These are phyloP conservation scores for Asbolus verrucosus DNA, from an alignment of 1,140 invertebrate genomes.

Conservation along the genomic window DNA sequence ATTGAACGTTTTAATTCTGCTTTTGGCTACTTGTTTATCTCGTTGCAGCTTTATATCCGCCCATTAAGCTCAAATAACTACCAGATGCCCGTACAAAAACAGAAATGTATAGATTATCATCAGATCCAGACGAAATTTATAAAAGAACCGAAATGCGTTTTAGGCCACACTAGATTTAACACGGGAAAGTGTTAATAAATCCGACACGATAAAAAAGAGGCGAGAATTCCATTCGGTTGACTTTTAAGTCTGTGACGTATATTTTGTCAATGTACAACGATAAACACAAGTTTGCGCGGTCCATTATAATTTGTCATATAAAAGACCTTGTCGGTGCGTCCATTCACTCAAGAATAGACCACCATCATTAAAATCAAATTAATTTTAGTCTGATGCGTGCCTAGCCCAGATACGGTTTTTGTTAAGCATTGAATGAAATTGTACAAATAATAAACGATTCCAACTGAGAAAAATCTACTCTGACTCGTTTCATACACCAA, in stretches of 20 bases:
- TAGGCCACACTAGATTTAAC: slow-evolving; percentile 30
- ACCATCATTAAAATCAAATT: slow-evolving; percentile 8
- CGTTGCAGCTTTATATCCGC: slow-evolving; percentile 12
- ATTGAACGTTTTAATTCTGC: slow-evolving; percentile 27
- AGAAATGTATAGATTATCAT: slow-evolving; percentile 38
- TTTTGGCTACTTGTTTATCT: slow-evolving; percentile 33
- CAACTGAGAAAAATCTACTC: too few relatives aligned
- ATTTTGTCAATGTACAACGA: slow-evolving; percentile 3
- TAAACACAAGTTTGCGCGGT: slow-evolving; percentile 3
- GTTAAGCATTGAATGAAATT: too few relatives aligned
- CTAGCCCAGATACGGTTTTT: too few relatives aligned
- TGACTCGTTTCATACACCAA: too few relatives aligned
- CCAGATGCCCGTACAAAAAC: slow-evolving; percentile 35
- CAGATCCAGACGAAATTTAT: slow-evolving; percentile 36
- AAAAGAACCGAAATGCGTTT: slow-evolving; percentile 25
- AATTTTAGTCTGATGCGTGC: slow-evolving; percentile 17
- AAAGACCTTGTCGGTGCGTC: neutral
- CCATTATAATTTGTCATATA: neutral
- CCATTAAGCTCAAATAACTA: slow-evolving; percentile 39
- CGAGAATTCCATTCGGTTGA: slow-evolving; percentile 32
- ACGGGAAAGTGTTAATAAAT: slow-evolving; percentile 34
- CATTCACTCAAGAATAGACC: neutral
- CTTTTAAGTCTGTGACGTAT: slow-evolving; percentile 17
- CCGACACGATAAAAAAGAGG: slow-evolving; percentile 26
- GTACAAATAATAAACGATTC: too few relatives aligned